Evolutionary conservation across 2,113 vertebrate genomes (phyloP), one percentile per base, ranked within the genome.

Genomic region (Lepus europaeus): DNA sequence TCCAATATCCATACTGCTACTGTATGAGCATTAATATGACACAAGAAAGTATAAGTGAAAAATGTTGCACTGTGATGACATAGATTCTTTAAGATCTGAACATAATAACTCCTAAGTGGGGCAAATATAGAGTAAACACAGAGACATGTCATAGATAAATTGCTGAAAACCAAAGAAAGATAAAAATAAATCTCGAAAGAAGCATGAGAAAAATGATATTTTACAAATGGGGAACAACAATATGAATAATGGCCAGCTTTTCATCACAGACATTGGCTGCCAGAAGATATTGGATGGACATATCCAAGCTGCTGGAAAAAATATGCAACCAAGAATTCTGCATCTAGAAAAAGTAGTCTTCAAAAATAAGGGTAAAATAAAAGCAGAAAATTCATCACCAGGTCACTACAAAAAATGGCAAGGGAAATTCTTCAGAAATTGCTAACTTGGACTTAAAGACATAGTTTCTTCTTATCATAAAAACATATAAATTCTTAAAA

Each of bases 341-440:
- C 77, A 8, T 51, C 36, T 70, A 68, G 51, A 59, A 84, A 96
- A 92, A 95, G 74, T 63, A 74, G 11, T 3, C 69, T 90, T 79
- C 29, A 73, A 8, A 68, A 79, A 84, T 29, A 63, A 61, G 81
- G 29, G 14, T 45, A 27, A 80, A 68, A n/a, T 89, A 89, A 81
- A 66, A 73, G 13, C 20, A 68, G 63, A 69, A 36, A 51, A 85
- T 69, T 39, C 16, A 39, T 70, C 23, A 23, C 31, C 49, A 86
- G 23, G 33, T 78, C 7, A 56, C 10, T 39, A 20, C 12, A 85
- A 66, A 45, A 73, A 84, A 84, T 90, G 27, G 9, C 53, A 95
- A 80, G 31, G 31, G 39, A 70, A 68, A 74, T 86, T 79, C 25
- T 64, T 89, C 14, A 86, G 16, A 13, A 90, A 85, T 76, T 33